Base-by-base conservation (phyloP, 2,888 invertebrate genomes). In the Drosophila emarginata region DNA sequence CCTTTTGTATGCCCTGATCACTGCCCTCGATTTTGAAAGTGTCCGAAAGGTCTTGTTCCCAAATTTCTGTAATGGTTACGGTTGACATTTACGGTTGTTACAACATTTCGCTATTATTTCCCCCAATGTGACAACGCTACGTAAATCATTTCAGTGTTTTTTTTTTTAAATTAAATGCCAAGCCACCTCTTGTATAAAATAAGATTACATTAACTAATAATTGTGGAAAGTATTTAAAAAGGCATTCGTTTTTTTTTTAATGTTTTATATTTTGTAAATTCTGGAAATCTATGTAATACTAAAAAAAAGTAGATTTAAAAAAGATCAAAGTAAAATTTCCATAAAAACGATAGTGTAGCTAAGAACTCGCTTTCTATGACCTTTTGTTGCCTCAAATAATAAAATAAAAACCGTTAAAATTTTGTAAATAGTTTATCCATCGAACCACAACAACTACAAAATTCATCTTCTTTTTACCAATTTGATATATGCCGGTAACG, bases 11-110 rank as follows among this genome's bases (percentile, higher is more conserved):
- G 1, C 94, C 94, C 54, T 93, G 92, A 39, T 93, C 93, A 21
- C 93, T 91, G 58, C 93, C 92, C 67, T 93, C 94, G 50, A 94
- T 94, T 80, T 93, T 91, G 90, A 94, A 94, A 63, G 93, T 92
- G 64, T 93, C 92, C 23, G 93, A 92, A 39, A 94, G 81, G 80
- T 94, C 93, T 83, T 93, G 93, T 76, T 93, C 91, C 93, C 90
- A 91, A 50, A 88, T 81, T 77, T 91, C 91, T 91, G 74, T 2
- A 89, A 70, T 7, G 3, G 12, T 36, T 54, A 32, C 54, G n/a
- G 18, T 36, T 56, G 36, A 36, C 36, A 36, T 54, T 36, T 18
- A 36, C 11, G 11, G 6, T 4, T 1, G 28, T 36, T 36, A 18
- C 12, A 37, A 37, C 36, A n/a, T 4, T 5, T 50, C 50, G 12